A percentile compares a stretch with the other conserved stretches of the same genome.
Conservation (phyloP, 2,888 invertebrate genomes). For the Sminthurinus aureus region DNA sequence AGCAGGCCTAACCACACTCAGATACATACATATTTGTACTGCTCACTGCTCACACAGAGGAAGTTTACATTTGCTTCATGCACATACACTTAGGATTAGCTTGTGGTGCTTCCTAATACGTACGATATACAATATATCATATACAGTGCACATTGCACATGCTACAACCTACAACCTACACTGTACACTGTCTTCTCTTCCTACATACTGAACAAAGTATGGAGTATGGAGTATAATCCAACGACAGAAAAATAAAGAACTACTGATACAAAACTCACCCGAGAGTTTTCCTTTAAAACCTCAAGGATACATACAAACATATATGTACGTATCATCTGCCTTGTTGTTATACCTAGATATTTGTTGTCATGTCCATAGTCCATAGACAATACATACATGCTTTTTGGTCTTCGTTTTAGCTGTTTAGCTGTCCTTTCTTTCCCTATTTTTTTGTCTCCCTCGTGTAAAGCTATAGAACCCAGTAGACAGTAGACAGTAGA, state of each 20-base stretch:
- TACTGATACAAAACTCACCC: not conserved
- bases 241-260: not conserved
- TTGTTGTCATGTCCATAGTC: no score
- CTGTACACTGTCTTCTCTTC: not conserved
- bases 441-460: not conserved
- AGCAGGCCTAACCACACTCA: slow-evolving; percentile 15
- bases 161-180: no score
- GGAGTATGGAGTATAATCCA: not conserved
- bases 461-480: not conserved
- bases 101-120: not conserved
- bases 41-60: slow-evolving; percentile 43
- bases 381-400: no score
- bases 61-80: slow-evolving; percentile 55
- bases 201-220: not conserved
- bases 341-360: no score
- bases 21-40: not conserved
- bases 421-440: not conserved
- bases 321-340: no score
- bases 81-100: slow-evolving; percentile 47
- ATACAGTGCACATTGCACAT: not conserved
- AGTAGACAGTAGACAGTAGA: no score
- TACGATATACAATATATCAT: not conserved
- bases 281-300: not conserved
- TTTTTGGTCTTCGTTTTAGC: not conserved
- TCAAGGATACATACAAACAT: not conserved